A percentile compares a stretch with the other conserved stretches of the same genome.
Conservation (phyloP, 2,888 invertebrate genomes). For the Argyresthia goedartella region DNA sequence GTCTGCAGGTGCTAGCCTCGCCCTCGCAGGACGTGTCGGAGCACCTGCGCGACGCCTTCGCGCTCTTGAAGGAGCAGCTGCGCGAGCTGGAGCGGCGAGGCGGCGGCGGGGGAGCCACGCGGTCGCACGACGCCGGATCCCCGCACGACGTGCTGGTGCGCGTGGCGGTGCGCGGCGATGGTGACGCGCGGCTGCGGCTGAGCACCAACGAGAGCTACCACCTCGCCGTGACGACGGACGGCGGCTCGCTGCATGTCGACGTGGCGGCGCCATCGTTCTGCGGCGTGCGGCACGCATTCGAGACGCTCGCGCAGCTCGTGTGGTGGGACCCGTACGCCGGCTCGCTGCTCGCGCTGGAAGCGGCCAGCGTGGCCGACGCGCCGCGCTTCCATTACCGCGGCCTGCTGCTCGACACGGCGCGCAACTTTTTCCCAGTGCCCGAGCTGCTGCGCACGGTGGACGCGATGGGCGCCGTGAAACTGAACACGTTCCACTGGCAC, state of each 20-base stretch:
- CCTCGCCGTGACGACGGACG: conserved; percentile 67
- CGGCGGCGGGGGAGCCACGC: conserved; percentile 26
- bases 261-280: conserved; percentile 79
- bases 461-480: conserved; percentile 90
- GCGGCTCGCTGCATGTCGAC: conserved; percentile 64
- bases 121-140: conserved; percentile 30
- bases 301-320: conserved; percentile 83
- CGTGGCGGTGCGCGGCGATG: conserved; percentile 66
- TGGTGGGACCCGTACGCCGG: conserved; percentile 81
- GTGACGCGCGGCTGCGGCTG: conserved; percentile 71
- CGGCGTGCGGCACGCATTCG: conserved; percentile 83
- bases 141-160: conserved; percentile 54
- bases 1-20: conserved; percentile 39
- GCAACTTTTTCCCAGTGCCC: conserved; percentile 87
- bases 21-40: conserved; percentile 44
- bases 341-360: conserved; percentile 74
- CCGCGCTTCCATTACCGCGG: conserved; percentile 87
- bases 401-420: conserved; percentile 89
- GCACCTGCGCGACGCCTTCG: conserved; percentile 62
- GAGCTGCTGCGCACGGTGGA: conserved; percentile 82
- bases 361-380: conserved; percentile 78
- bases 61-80: conserved; percentile 62
- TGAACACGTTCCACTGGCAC: conserved; percentile 96
- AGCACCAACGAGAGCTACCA: conserved; percentile 83
- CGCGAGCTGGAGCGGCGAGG: conserved; percentile 52